A percentile compares a stretch with the other conserved stretches of the same genome.
These are phyloP conservation scores for Pontoporia blainvillei DNA, from an alignment of 2,113 vertebrate species.

Conservation along the genomic window DNA sequence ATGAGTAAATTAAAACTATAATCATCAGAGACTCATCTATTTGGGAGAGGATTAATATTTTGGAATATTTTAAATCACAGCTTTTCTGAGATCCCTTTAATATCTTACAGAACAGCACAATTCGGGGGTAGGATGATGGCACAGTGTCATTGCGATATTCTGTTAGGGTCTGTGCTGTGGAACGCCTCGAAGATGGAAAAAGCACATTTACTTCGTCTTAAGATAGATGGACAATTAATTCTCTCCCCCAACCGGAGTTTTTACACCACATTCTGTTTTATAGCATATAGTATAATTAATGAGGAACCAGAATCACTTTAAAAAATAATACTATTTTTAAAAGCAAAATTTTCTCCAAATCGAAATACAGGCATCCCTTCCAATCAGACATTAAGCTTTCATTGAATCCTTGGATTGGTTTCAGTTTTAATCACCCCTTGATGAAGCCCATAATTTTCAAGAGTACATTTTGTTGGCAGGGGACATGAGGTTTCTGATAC, in stretches of 20 bases:
- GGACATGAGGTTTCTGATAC: not conserved
- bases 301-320: not conserved
- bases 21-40: not conserved
- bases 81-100: not conserved
- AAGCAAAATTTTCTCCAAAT: slow-evolving; percentile 3
- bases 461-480: slow-evolving; percentile 25
- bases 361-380: not conserved
- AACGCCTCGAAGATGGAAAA: not conserved
- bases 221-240: not conserved
- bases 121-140: not conserved
- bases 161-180: not conserved
- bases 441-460: slow-evolving; percentile 31
- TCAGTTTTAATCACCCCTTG: not conserved
- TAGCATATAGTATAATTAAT: not conserved
- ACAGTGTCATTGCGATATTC: not conserved
- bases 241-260: not conserved
- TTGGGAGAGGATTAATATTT: not conserved
- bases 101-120: not conserved
- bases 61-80: not conserved
- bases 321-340: slow-evolving; percentile 13
- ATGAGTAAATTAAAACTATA: not conserved
- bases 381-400: slow-evolving; percentile 10
- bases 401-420: slow-evolving; percentile 7
- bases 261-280: not conserved
- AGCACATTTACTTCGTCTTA: not conserved